phyloP scores from a whole-genome alignment of 2,113 vertebrate genomes.

The Corythornis vintsioides region DNA sequence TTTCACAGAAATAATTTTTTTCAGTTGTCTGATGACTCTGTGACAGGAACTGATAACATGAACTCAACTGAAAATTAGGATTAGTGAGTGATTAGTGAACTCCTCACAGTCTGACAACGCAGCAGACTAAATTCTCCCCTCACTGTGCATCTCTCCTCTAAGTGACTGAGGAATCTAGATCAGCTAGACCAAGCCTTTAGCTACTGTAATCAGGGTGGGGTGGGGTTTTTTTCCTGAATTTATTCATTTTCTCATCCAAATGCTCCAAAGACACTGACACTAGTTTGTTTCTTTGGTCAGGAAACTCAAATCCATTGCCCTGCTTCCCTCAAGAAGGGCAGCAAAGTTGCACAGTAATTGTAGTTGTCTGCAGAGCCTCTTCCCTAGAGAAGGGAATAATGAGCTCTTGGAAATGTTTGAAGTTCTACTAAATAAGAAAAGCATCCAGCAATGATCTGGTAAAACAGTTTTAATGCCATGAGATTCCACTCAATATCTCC shows the following conservation, averaged over 20 bases:
- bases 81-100: conserved; percentile 19
- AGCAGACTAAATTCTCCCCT: neutral
- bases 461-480: conserved; percentile 59
- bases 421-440: conserved; percentile 68
- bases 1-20: neutral
- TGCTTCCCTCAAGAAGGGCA: conserved; percentile 22
- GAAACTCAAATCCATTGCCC: conserved; percentile 16
- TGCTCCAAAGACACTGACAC: neutral
- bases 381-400: conserved; percentile 48
- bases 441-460: conserved; percentile 60
- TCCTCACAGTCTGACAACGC: neutral
- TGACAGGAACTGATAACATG: conserved; percentile 13
- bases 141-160: neutral
- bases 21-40: conserved; percentile 1
- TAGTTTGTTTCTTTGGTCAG: conserved; percentile 8
- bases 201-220: neutral
- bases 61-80: conserved; percentile 1
- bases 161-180: neutral
- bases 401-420: conserved; percentile 63
- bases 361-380: conserved; percentile 38
- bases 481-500: conserved; percentile 51
- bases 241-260: conserved; percentile 14
- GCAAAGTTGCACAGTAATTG: conserved; percentile 42
- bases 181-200: neutral
- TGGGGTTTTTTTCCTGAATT: neutral